Evolutionary conservation across 2,113 vertebrate species (phyloP), one percentile per base, ranked within the genome.

Genomic region (Coryphaenoides rupestris): DNA sequence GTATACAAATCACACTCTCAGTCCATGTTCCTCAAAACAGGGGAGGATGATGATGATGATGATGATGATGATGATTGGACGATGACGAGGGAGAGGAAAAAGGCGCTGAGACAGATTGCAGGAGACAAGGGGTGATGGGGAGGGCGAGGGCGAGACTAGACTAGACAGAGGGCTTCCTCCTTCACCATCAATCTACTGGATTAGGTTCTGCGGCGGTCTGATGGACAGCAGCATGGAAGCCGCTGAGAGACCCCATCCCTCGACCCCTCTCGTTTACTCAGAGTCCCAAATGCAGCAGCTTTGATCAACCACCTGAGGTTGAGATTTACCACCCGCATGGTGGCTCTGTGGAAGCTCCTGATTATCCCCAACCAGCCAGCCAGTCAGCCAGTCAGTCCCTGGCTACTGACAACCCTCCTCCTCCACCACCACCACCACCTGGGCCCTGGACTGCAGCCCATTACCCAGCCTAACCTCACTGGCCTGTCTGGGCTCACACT

Each of bases 231-330:
- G 58, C 63, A 52, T 24, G 74, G 62, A 70, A 74, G 67, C 73
- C 57, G 7, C 54, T 22, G 33, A n/a, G n/a, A n/a, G n/a, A n/a
- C n/a, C n/a, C n/a, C n/a, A n/a, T n/a, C n/a, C n/a, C n/a, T n/a
- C n/a, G n/a, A n/a, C n/a, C n/a, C n/a, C n/a, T n/a, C n/a, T n/a
- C n/a, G n/a, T 70, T 73, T 0, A 49, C 78, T 56, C 76, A 77
- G 76, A 85, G 75, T 80, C 75, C n/a, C n/a, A n/a, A 81, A 86
- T 87, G 68, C 63, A 74, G 75, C 82, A 74, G 65, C 74, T 86
- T 86, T 81, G 75, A 90, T 86, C 83, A 84, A 81, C 70, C 79
- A 85, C 77, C 84, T 86, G 88, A 86, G 85, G 78, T 82, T 83
- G 86, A n/a, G n/a, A 89, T 89, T 89, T 88, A 84, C 84, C 69